Evolutionary conservation across 2,888 invertebrate genomes (phyloP).

Genomic region (Chloroclystis v-ata): DNA sequence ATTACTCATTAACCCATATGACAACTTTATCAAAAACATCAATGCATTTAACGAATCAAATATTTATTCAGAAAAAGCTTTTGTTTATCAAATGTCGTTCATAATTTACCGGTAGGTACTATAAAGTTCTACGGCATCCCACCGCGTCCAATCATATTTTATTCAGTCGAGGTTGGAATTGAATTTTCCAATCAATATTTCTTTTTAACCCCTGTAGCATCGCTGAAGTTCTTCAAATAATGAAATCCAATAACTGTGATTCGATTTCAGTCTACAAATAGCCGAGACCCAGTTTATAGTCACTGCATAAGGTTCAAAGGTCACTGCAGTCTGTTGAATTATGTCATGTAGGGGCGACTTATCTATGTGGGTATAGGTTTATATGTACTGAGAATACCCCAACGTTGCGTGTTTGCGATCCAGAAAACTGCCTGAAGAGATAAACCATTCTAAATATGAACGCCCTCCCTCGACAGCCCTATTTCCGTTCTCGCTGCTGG

Average conservation of each 20-base stretch:
- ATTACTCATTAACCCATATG: no score
- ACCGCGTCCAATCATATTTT: neutral
- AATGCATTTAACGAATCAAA: no score
- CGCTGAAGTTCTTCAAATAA: conserved; percentile 7
- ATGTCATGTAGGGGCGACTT: conserved; percentile 34
- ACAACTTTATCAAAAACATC: no score
- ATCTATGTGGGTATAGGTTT: neutral
- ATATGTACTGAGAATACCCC: conserved; percentile 38
- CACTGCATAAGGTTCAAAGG: conserved; percentile 42
- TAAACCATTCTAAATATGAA: no score
- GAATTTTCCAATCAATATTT: neutral
- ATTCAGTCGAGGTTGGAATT: neutral
- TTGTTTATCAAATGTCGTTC: no score
- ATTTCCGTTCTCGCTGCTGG: no score
- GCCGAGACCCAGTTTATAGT: conserved; percentile 46
- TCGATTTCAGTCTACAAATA: conserved; percentile 43
- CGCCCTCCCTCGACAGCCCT: no score
- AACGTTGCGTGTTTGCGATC: conserved; percentile 44
- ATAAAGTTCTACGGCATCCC: no score
- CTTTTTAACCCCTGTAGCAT: neutral
- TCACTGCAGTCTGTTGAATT: conserved; percentile 44
- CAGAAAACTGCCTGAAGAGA: neutral
- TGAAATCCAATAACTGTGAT: conserved; percentile 27
- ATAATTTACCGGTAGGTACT: no score
- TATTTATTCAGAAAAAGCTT: no score